Percentiles rank a stretch among this genome's conserved stretches.
Evolutionary conservation across 2,113 vertebrate species (phyloP).

Genomic region (Melanerpes aurifrons): DNA sequence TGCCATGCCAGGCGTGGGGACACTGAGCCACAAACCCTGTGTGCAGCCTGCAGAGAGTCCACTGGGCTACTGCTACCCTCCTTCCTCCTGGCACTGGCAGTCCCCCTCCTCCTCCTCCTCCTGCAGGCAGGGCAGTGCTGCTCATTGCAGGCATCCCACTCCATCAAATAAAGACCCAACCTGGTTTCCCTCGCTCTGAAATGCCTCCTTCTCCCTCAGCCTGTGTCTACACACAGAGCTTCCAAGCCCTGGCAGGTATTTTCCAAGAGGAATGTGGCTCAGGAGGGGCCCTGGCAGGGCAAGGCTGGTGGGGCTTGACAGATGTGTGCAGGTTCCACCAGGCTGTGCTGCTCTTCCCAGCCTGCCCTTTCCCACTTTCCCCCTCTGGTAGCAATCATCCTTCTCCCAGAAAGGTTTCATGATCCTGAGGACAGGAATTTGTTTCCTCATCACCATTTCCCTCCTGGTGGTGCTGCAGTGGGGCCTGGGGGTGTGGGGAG

Average conservation of each 20-base stretch:
- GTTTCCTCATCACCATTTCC: background rate
- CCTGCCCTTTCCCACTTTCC: background rate
- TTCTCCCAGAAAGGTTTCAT: background rate
- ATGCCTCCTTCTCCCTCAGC: background rate
- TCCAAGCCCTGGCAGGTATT: background rate
- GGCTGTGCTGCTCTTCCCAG: constrained; percentile 13
- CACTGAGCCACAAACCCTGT: fast-evolving
- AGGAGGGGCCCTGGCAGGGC: constrained; percentile 46
- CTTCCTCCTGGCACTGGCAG: background rate
- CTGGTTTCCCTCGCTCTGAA: background rate
- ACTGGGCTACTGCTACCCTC: background rate
- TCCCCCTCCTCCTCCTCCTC: background rate
- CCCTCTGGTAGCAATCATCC: background rate
- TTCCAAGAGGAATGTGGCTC: background rate
- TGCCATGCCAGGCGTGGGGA: fast-evolving
- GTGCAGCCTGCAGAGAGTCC: background rate
- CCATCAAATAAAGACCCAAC: background rate
- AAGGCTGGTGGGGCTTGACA: background rate
- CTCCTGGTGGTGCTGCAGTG: background rate
- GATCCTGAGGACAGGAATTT: background rate
- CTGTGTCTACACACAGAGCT: background rate
- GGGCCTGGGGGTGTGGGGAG: background rate
- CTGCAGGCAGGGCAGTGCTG: background rate
- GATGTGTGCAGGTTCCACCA: constrained; percentile 33
- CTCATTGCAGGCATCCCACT: background rate